Evolutionary conservation across 2,113 vertebrate genomes (phyloP), one percentile per base, ranked within the genome.

Genomic region (Typhlomys cinereus): DNA sequence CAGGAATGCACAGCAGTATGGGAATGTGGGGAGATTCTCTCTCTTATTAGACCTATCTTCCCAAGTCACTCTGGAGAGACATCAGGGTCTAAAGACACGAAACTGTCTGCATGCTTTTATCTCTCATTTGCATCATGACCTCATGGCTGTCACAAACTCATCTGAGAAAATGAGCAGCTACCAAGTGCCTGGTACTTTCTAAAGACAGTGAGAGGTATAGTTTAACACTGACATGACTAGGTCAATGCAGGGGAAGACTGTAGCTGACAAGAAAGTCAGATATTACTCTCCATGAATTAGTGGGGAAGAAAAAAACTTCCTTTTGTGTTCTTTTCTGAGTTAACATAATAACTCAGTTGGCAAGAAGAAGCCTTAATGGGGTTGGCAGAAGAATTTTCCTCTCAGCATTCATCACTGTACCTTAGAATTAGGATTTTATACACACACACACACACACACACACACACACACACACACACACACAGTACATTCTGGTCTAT

Each of bases 301-400:
- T 59, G 48, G 85, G 61, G 34, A 74, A 70, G 12, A 34, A 71
- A 92, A 75, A 48, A 74, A 70, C n/a, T n/a, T 81, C 84, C 92
- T 82, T 82, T 10, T 2, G 14, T 54, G 15, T 66, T 11, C 41
- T 90, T 85, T 52, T 87, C 29, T 87, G 81, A 91, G 34, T 44
- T 87, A 93, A 76, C 71, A 96, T 87, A 93, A 76, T 75, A 96
- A 74, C 86, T 81, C 74, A 83, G 27, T 79, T 88, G 59, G 41
- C 67, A 93, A 62, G 21, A 85, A 20, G 46, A 94, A 93, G 25
- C 25, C 76, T 75, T 9, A 67, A 91, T 12, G 36, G n/a, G 17
- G 66, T 52, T 83, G n/a, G 31, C 69, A 80, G 66, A 27, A 75
- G 23, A 90, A 75, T 64, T 70, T 74, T 75, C 31, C 67, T 91